Conservation (phyloP, 2,888 invertebrate genomes). For the Hipparchia sbordonii region DNA sequence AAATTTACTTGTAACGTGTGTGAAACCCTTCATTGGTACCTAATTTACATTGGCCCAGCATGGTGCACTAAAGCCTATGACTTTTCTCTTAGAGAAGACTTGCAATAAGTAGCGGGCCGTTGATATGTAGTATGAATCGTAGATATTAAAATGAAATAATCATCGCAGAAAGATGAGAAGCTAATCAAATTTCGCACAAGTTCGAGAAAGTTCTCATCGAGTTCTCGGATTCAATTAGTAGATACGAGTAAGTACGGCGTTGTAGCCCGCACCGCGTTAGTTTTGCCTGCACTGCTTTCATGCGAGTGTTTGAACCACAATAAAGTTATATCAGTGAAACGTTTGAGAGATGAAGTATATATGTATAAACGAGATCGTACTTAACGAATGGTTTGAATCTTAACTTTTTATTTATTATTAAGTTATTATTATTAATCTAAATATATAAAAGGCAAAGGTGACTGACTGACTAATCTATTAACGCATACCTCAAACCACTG, state of each 20-base stretch:
- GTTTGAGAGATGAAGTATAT: background rate
- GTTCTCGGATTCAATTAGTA: conserved; percentile 77
- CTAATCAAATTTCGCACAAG: conserved; percentile 74
- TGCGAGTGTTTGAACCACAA: conserved; percentile 2
- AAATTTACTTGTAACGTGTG: too few relatives aligned
- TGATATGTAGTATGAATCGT: background rate
- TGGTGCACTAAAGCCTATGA: too few relatives aligned
- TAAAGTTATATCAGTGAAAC: background rate
- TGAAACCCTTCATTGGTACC: too few relatives aligned
- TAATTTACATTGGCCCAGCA: too few relatives aligned
- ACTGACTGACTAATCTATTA: too few relatives aligned
- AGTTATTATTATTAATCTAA: too few relatives aligned
- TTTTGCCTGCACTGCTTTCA: background rate
- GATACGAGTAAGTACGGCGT: conserved; percentile 52
- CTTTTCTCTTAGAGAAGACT: too few relatives aligned
- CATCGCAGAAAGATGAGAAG: conserved; percentile 67
- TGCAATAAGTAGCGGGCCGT: too few relatives aligned
- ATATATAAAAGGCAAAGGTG: too few relatives aligned
- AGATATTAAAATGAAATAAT: conserved; percentile 57
- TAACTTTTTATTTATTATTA: too few relatives aligned
- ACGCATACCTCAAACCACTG: too few relatives aligned
- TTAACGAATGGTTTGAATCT: background rate
- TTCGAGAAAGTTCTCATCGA: conserved; percentile 65
- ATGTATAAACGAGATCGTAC: background rate
- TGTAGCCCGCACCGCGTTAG: conserved; percentile 43